A percentile compares a stretch with the other conserved stretches of the same genome.
Conservation (phyloP, 2,113 vertebrate species). For the Lota lota region DNA sequence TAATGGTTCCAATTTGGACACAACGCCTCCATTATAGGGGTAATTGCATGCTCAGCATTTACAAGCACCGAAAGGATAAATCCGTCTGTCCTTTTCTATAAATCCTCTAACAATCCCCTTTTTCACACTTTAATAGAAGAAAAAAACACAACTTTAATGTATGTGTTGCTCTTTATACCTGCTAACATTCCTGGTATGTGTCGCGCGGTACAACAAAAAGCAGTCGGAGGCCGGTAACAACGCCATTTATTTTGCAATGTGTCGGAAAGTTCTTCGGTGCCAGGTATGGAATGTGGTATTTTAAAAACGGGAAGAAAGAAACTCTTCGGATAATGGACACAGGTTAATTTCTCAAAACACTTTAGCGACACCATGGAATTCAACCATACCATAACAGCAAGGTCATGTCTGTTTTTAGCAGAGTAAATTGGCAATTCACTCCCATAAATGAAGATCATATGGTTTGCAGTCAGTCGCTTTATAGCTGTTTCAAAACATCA, state of each 20-base stretch:
- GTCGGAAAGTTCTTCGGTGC: constrained; percentile 39
- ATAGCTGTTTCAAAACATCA: no score
- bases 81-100: constrained; percentile 77
- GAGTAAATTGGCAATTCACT: no score
- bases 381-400: no score
- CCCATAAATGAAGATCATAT: no score
- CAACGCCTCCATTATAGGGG: constrained; percentile 80
- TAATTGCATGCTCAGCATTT: constrained; percentile 83
- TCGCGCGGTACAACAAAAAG: constrained; percentile 50
- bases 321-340: constrained; percentile 17
- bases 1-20: constrained; percentile 83
- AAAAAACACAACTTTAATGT: constrained; percentile 62
- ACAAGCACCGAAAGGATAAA: constrained; percentile 80
- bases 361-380: no score
- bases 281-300: constrained; percentile 32
- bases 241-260: constrained; percentile 57
- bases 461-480: no score
- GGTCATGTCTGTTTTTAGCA: no score
- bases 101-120: constrained; percentile 57
- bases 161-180: constrained; percentile 66
- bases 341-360: constrained; percentile 21
- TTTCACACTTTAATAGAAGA: constrained; percentile 72
- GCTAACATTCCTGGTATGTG: constrained; percentile 57
- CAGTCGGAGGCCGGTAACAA: constrained; percentile 53
- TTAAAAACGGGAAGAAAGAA: constrained; percentile 10